Evolutionary conservation across 2,888 invertebrate species (phyloP), one percentile per base, ranked within the genome.

Genomic region (Serripes groenlandicus): DNA sequence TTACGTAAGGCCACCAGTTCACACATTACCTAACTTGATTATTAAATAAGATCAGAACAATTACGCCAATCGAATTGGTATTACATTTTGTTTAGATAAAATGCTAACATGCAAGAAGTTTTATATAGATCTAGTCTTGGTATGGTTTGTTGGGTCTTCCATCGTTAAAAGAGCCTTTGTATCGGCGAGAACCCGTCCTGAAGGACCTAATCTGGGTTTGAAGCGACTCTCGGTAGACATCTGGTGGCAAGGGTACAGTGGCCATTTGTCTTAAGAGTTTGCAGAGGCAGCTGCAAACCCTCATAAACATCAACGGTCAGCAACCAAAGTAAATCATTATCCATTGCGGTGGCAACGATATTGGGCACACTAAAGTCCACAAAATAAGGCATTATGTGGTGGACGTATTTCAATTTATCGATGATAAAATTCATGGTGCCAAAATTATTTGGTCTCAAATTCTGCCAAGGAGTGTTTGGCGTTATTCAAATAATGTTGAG

Each of bases 311-410:
- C 26, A 30, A 68, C 30, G 74, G 49, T 52, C 34, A 52, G 35
- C 26, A 9, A 21, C 73, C 78, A 7, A 18, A 23, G 18, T 21
- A 15, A 52, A 58, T 68, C 23, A 1, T 73, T 15, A 52, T 78
- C n/a, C 78, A 73, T 42, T 75, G 58, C 60, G 69, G 75, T 37
- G 74, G 70, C 18, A 75, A 79, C 70, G 75, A 74, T 54, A 52
- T 79, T 23, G 74, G n/a, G 11, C 28, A 7, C 7, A 28, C 28
- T 28, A 11, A 34, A 18, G 4, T 70, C 21, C 7, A 23, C n/a
- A 30, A 26, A 52, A 23, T 70, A 9, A 52, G 56, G 7, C 23
- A 54, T 9, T 21, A 35, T 34, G 35, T 64, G 2, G 18, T 23
- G 42, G 18, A 23, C 15, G 42, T 42, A n/a, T 42, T 68, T 68